These are phyloP conservation scores for Calliscelio sp. DNA, from an alignment of 2,888 invertebrate species.

Conservation along the genomic window DNA sequence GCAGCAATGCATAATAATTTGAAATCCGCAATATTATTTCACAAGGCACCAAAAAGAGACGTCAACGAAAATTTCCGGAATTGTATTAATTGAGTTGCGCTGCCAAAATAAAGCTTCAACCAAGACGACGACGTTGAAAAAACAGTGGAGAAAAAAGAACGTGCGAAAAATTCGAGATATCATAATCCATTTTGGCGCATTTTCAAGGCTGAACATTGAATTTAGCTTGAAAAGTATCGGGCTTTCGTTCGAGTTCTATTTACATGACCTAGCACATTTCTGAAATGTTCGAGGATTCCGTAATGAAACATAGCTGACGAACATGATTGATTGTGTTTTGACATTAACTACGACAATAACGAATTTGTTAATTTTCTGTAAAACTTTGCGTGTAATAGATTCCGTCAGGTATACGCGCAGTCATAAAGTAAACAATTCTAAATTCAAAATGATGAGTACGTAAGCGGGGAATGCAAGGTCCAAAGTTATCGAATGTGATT, in stretches of 20 bases:
- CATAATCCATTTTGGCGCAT: constrained; percentile 60
- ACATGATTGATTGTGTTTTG: constrained; percentile 64
- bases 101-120: constrained; percentile 20
- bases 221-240: constrained; percentile 43
- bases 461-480: constrained; percentile 55
- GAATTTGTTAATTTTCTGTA: constrained; percentile 48
- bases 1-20: no score
- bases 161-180: constrained; percentile 50
- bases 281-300: constrained; percentile 7
- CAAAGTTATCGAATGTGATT: constrained; percentile 49
- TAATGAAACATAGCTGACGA: constrained; percentile 38
- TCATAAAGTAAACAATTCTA: constrained; percentile 63
- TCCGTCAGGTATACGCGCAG: constrained; percentile 4
- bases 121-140: constrained; percentile 27
- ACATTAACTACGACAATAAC: constrained; percentile 47
- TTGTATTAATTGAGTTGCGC: not conserved
- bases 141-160: constrained; percentile 18
- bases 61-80: constrained; percentile 14
- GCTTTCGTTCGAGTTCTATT: constrained; percentile 62
- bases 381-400: constrained; percentile 25
- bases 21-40: no score
- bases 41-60: no score
- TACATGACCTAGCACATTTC: constrained; percentile 64
- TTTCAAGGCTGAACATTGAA: constrained; percentile 57
- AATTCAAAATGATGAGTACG: constrained; percentile 61